Percentiles rank a stretch among this genome's conserved stretches.
Conservation (phyloP, 2,113 vertebrate genomes). For the Planiliza haematocheilus region DNA sequence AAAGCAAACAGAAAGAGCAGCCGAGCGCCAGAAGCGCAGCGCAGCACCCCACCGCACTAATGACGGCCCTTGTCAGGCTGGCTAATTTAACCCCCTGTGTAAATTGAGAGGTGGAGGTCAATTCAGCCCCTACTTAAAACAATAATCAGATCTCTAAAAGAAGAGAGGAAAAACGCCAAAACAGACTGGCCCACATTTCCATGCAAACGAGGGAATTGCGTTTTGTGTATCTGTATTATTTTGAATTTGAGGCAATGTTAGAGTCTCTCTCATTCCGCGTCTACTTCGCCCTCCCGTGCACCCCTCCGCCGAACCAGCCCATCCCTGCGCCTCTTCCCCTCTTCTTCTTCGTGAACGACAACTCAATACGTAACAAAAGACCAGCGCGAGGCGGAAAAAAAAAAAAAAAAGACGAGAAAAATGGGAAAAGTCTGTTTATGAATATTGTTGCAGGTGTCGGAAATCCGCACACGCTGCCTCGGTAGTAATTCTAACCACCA, state of each 20-base stretch:
- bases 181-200: slow-evolving; percentile 61
- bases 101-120: slow-evolving; percentile 63
- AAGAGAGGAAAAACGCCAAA: neutral
- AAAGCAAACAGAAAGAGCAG: slow-evolving; percentile 8
- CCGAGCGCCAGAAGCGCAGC: slow-evolving; percentile 20
- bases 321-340: slow-evolving; percentile 26
- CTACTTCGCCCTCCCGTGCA: slow-evolving; percentile 20
- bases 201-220: slow-evolving; percentile 59
- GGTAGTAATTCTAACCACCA: slow-evolving; percentile 11
- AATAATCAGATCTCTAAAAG: slow-evolving; percentile 52
- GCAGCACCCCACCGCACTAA: slow-evolving; percentile 52
- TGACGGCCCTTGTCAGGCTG: slow-evolving; percentile 56
- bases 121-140: slow-evolving; percentile 47
- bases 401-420: too few species aligned
- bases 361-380: slow-evolving; percentile 46
- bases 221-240: slow-evolving; percentile 72
- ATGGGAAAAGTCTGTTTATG: neutral
- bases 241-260: slow-evolving; percentile 68
- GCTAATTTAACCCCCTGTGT: slow-evolving; percentile 70
- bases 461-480: slow-evolving; percentile 9
- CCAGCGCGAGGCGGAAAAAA: too few species aligned
- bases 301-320: neutral
- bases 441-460: slow-evolving; percentile 32
- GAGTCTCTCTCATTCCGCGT: slow-evolving; percentile 56
- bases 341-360: slow-evolving; percentile 43